These are phyloP conservation scores for Nannospalax galili DNA, from an alignment of 2,113 vertebrate genomes.

Conservation along the genomic window DNA sequence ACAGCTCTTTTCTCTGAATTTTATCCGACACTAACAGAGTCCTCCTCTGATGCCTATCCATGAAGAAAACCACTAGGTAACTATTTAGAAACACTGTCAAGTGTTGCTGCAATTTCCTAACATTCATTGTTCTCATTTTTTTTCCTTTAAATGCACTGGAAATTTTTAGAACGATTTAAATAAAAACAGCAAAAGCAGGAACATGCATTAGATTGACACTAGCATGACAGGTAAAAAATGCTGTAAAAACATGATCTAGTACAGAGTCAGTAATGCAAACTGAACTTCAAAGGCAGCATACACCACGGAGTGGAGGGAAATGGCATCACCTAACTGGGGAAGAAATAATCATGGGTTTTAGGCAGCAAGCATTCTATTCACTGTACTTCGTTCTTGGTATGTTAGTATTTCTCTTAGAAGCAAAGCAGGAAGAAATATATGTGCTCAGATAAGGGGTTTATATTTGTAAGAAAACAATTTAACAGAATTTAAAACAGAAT, in stretches of 20 bases:
- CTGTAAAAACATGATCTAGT: background rate
- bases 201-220: background rate
- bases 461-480: slow-evolving; percentile 43
- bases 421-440: background rate
- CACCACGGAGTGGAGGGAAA: background rate
- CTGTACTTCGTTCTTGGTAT: slow-evolving; percentile 21
- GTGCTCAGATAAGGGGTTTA: background rate
- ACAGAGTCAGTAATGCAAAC: slow-evolving; percentile 6
- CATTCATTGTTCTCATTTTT: background rate
- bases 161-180: background rate
- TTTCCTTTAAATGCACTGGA: slow-evolving; percentile 29
- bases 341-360: slow-evolving; percentile 42
- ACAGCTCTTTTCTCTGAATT: background rate
- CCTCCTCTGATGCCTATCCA: background rate
- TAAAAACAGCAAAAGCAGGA: background rate
- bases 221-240: background rate
- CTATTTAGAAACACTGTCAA: slow-evolving; percentile 31
- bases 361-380: background rate
- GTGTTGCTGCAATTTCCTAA: slow-evolving; percentile 35
- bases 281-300: slow-evolving; percentile 46
- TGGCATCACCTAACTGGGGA: background rate
- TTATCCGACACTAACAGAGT: background rate
- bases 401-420: background rate
- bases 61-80: background rate
- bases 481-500: slow-evolving; percentile 43